These are phyloP conservation scores for Eulithis testata DNA, from an alignment of 2,888 invertebrate species.

Conservation along the genomic window DNA sequence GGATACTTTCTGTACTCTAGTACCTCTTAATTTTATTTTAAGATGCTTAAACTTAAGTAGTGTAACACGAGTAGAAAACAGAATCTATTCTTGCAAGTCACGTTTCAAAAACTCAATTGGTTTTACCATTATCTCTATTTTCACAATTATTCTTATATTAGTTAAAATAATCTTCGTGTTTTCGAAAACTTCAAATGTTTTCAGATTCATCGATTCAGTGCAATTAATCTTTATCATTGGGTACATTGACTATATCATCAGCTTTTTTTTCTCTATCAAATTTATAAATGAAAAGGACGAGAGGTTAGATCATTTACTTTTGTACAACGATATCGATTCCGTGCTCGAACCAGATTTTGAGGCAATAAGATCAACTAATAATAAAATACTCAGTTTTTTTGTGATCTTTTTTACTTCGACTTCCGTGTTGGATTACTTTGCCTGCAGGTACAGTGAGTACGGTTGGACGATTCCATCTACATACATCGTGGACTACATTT, in stretches of 20 bases:
- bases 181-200: neutral
- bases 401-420: conserved; percentile 4
- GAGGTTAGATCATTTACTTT: conserved; percentile 2
- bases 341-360: conserved; percentile 41
- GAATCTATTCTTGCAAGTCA: conserved; percentile 9
- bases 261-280: conserved; percentile 13
- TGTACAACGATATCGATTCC: conserved; percentile 43
- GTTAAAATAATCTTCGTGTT: neutral
- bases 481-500: conserved; percentile 42
- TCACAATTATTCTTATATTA: neutral
- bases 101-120: conserved; percentile 4
- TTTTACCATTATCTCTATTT: conserved; percentile 7
- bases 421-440: conserved; percentile 31
- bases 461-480: conserved; percentile 24
- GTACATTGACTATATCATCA: conserved; percentile 9
- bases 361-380: conserved; percentile 36
- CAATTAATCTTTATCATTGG: conserved; percentile 3
- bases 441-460: conserved; percentile 28
- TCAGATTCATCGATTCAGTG: conserved; percentile 38
- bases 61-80: conserved; percentile 16
- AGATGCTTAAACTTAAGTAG: conserved; percentile 18
- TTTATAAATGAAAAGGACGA: neutral
- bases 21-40: conserved; percentile 15
- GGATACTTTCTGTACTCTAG: conserved; percentile 20
- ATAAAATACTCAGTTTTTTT: conserved; percentile 14